Base-by-base conservation (phyloP, 2,113 vertebrate species). In the Cromileptes altivelis region DNA sequence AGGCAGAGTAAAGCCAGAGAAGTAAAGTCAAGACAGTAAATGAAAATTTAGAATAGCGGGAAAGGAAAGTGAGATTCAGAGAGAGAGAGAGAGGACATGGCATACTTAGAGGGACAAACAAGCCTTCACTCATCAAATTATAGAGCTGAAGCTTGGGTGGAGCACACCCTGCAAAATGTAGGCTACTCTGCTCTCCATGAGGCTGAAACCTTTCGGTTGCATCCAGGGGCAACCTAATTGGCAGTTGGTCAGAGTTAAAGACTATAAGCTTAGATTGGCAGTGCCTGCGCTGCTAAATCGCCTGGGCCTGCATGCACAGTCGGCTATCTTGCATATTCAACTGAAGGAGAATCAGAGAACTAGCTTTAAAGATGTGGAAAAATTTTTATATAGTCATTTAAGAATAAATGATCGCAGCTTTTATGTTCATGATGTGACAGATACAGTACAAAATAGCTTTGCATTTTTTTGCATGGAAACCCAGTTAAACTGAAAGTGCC, bases 201-300 rank as follows among this genome's bases (percentile, higher is more conserved):
- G 87, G 80, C 84, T 78, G 82, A 89, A 87, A 82, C 89, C 83
- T 78, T 85, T 70, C 62, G 42, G 82, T 81, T 81, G 56, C 81
- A 89, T 91, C 90, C 85, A 78, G 33, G 80, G 81, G 82, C 85
- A 86, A 88, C 83, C 87, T 94, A 94, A 94, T 94, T 94, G 93
- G 89, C 94, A 94, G 93, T 94, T 94, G 93, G 94, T 94, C 92
- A 93, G 91, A 87, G 89, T 89, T 88, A 84, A 88, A 91, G 88
- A 93, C 85, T 84, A 62, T 90, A 86, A 91, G 84, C 89, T 85
- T 80, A 72, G 82, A 85, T 88, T 84, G 92, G 86, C 90, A 88
- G 78, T 77, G 89, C 76, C 70, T 81, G 64, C 57, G 18, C 75
- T 68, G 71, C 75, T 84, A 80, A 89, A 88, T 72, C 18, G 40